Conservation (phyloP, 1,140 invertebrate genomes). For the Chlorops oryzae region DNA sequence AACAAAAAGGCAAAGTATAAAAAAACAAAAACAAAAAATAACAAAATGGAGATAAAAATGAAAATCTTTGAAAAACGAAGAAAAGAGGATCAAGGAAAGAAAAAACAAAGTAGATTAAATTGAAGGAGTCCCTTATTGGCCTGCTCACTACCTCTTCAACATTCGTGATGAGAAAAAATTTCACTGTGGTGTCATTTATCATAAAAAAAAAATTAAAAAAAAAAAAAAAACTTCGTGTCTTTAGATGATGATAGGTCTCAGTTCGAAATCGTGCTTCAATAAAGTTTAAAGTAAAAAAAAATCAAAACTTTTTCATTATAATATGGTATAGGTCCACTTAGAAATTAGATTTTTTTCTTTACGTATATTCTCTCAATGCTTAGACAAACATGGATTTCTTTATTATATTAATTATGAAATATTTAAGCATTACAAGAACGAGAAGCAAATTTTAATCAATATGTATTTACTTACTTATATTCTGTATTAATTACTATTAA, state of each 20-base stretch:
- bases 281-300: background rate
- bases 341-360: background rate
- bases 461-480: conserved; percentile 6
- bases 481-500: conserved; percentile 3
- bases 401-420: background rate
- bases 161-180: too few species aligned
- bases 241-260: background rate
- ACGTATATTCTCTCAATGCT: background rate
- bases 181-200: too few species aligned
- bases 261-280: background rate
- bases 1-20: too few species aligned
- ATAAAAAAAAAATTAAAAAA: background rate
- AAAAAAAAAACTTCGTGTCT: background rate
- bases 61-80: too few species aligned
- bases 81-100: too few species aligned
- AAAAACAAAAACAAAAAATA: too few species aligned
- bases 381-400: background rate
- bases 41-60: too few species aligned
- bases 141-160: too few species aligned
- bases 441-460: conserved; percentile 6
- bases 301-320: background rate
- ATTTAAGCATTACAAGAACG: background rate
- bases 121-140: too few species aligned
- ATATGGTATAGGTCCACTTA: background rate
- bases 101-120: too few species aligned